phyloP scores from a whole-genome alignment of 2,888 invertebrate species.

The Drosophila yooni region DNA sequence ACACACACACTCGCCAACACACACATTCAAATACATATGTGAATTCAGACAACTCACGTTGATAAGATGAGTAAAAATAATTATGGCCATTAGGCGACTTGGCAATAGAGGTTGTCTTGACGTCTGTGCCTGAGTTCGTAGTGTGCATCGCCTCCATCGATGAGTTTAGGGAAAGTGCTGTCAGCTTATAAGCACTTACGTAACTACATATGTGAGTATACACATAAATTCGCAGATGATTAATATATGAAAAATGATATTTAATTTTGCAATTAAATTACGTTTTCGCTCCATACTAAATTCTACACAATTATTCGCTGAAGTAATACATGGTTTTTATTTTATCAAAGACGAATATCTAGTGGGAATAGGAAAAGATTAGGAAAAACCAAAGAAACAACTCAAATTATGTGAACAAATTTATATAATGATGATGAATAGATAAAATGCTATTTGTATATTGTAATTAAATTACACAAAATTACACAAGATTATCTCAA shows the following conservation, averaged over 20 bases:
- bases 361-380: neutral
- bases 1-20: slow-evolving; percentile 4
- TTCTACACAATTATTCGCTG: neutral
- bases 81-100: slow-evolving; percentile 73
- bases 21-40: slow-evolving; percentile 44
- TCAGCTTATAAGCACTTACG: neutral
- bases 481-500: neutral
- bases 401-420: neutral
- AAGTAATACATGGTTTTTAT: neutral
- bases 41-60: slow-evolving; percentile 61
- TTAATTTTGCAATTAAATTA: neutral
- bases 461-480: neutral
- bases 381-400: neutral
- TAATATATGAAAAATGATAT: neutral
- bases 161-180: slow-evolving; percentile 20
- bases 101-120: slow-evolving; percentile 48
- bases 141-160: slow-evolving; percentile 21
- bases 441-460: neutral
- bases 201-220: neutral
- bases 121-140: slow-evolving; percentile 5
- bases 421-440: neutral
- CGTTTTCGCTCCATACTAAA: neutral
- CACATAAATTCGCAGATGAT: neutral
- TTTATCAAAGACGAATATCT: neutral
- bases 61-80: slow-evolving; percentile 78